Conservation (phyloP, 1,140 invertebrate genomes). For the Lineus longissimus region DNA sequence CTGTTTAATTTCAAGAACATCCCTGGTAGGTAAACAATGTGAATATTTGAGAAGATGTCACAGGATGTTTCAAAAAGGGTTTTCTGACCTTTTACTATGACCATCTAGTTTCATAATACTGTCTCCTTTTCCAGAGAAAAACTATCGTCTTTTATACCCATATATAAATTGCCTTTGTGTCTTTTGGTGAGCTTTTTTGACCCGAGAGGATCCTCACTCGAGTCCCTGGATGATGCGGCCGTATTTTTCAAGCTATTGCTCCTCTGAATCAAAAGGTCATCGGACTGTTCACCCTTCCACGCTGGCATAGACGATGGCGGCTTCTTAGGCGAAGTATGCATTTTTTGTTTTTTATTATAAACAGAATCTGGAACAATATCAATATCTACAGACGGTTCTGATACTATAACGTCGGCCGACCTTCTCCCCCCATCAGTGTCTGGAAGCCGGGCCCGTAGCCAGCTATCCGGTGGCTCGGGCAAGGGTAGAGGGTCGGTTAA, state of each 20-base stretch:
- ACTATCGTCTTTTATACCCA: slow-evolving; percentile 1
- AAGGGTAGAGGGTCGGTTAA: background rate
- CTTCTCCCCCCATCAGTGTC: background rate
- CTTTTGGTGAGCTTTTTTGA: background rate
- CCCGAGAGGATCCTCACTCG: background rate
- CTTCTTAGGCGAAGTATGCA: slow-evolving; percentile 5
- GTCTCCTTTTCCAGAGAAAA: slow-evolving; percentile 2
- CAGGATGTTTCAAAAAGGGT: too few species aligned
- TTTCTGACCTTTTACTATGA: background rate
- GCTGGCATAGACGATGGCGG: background rate
- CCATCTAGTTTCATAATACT: slow-evolving; percentile 3
- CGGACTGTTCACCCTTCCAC: background rate
- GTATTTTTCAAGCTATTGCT: background rate
- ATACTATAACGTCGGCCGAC: background rate
- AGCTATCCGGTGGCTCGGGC: background rate
- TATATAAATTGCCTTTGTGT: background rate
- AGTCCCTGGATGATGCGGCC: background rate
- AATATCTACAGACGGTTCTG: too few species aligned
- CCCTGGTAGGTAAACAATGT: too few species aligned
- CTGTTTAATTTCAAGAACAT: too few species aligned
- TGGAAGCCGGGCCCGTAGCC: background rate
- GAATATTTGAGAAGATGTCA: too few species aligned
- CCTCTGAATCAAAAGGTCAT: background rate
- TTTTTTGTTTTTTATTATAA: background rate
- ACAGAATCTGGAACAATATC: background rate